Conservation (phyloP, 2,888 invertebrate species). For the Catocala fraxini region DNA sequence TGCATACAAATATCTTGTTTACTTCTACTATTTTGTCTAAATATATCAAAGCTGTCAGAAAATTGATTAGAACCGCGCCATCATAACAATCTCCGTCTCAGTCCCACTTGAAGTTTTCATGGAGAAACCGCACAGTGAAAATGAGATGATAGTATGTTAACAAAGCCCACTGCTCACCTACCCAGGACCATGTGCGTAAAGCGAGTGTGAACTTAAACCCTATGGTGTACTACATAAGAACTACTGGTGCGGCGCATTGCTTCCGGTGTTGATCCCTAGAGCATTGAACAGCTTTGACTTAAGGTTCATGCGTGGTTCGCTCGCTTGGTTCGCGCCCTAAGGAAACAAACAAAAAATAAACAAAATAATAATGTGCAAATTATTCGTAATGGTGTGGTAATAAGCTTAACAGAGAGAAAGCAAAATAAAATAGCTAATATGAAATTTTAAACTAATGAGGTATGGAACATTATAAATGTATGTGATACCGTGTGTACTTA, state of each 20-base stretch:
- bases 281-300: slow-evolving; percentile 95
- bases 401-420: slow-evolving; percentile 34
- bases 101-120: background rate
- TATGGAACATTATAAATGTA: background rate
- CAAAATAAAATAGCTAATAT: slow-evolving; percentile 21
- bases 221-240: slow-evolving; percentile 57
- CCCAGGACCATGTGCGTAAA: slow-evolving; percentile 47
- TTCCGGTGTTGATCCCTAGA: slow-evolving; percentile 92
- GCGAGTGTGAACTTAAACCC: slow-evolving; percentile 51
- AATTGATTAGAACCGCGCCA: no score
- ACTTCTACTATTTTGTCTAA: no score
- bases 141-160: slow-evolving; percentile 1
- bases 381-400: slow-evolving; percentile 54
- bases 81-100: no score
- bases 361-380: slow-evolving; percentile 71
- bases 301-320: slow-evolving; percentile 92
- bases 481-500: no score
- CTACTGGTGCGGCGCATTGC: slow-evolving; percentile 82
- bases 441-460: slow-evolving; percentile 1
- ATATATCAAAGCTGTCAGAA: no score
- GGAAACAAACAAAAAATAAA: slow-evolving; percentile 82
- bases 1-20: background rate
- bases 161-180: slow-evolving; percentile 28
- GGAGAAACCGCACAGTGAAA: slow-evolving; percentile 8
- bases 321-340: slow-evolving; percentile 90